Percentiles rank a stretch among this genome's conserved stretches.
These are phyloP conservation scores for Enoplosus armatus DNA, from an alignment of 2,797 vertebrate species.

Conservation along the genomic window DNA sequence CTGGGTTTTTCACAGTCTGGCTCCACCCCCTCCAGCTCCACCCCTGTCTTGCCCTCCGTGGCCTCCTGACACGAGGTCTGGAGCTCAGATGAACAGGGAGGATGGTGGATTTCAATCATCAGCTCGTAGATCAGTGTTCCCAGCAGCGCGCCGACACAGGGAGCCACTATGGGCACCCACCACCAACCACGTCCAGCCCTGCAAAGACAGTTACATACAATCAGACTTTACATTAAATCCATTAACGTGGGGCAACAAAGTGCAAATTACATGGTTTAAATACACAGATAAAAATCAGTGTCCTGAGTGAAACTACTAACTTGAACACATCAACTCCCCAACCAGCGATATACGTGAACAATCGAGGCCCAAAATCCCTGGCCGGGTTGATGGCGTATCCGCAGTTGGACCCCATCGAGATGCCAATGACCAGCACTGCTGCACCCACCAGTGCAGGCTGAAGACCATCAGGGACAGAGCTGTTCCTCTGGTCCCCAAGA, in stretches of 20 bases:
- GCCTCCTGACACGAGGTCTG: conserved; percentile 45
- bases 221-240: neutral
- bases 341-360: conserved; percentile 82
- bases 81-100: conserved; percentile 37
- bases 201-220: conserved; percentile 25
- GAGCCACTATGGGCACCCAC: conserved; percentile 93
- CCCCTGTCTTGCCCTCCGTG: neutral
- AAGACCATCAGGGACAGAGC: conserved; percentile 68
- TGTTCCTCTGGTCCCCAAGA: conserved; percentile 79
- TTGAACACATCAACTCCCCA: conserved; percentile 86
- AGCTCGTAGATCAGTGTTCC: conserved; percentile 89
- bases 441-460: conserved; percentile 83
- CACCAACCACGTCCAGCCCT: conserved; percentile 90
- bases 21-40: conserved; percentile 66
- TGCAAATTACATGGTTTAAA: neutral
- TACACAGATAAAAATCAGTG: neutral
- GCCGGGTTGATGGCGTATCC: conserved; percentile 88
- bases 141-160: conserved; percentile 84
- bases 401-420: conserved; percentile 87
- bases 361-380: conserved; percentile 84
- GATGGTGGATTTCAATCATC: conserved; percentile 85
- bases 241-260: neutral
- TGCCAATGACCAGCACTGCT: conserved; percentile 80
- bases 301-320: conserved; percentile 60
- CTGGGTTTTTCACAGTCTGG: conserved; percentile 23